Evolutionary conservation across 2,888 invertebrate genomes (phyloP).

Genomic region (Hemicrepidius hirtus): DNA sequence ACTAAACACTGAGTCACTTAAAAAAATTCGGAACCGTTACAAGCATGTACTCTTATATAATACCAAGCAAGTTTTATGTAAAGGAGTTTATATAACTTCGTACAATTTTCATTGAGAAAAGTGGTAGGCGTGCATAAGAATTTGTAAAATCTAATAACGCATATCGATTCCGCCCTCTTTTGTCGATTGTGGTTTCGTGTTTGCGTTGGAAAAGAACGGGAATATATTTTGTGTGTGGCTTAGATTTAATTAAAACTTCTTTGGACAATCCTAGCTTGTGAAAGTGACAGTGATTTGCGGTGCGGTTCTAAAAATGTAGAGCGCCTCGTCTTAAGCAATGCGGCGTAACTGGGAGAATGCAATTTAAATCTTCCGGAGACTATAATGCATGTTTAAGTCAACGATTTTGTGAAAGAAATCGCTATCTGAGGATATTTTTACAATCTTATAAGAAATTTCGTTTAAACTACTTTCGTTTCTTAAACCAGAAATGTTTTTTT

Average conservation of each 20-base stretch:
- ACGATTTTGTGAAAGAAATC: too few relatives aligned
- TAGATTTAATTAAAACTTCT: constrained; percentile 40
- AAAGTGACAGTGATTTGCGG: constrained; percentile 46
- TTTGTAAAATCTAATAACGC: constrained; percentile 17
- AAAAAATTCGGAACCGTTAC: neutral
- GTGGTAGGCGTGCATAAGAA: constrained; percentile 32
- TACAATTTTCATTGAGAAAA: constrained; percentile 43
- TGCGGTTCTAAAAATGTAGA: constrained; percentile 39
- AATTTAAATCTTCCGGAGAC: too few relatives aligned
- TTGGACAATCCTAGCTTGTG: constrained; percentile 38
- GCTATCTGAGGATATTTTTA: too few relatives aligned
- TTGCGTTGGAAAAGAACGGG: constrained; percentile 4
- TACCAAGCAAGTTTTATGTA: constrained; percentile 16
- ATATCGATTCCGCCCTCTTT: constrained; percentile 7
- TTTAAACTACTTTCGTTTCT: too few relatives aligned
- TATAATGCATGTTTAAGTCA: too few relatives aligned
- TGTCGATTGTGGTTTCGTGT: neutral
- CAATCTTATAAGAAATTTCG: too few relatives aligned
- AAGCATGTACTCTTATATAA: constrained; percentile 40
- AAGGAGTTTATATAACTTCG: constrained; percentile 40
- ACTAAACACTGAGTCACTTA: constrained; percentile 13
- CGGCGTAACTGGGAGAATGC: neutral
- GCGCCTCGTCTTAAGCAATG: constrained; percentile 4
- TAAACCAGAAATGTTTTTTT: too few relatives aligned
- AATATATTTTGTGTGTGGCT: neutral